Evolutionary conservation across 53 echinoderm and acorn worm genomes (phyloP).

Genomic region (Paracentrotus lividus): DNA sequence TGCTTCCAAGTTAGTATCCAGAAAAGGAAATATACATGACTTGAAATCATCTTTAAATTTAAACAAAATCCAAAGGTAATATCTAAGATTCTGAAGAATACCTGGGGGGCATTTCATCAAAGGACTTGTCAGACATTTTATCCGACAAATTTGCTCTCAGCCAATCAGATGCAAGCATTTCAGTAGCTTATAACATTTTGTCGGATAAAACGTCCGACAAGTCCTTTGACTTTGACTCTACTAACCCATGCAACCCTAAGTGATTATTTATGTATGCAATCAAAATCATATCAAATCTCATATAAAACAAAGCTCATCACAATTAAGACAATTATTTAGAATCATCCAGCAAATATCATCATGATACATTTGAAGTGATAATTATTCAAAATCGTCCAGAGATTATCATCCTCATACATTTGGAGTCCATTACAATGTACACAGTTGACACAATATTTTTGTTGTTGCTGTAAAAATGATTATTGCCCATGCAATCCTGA

Average conservation of each 20-base stretch:
- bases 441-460: not conserved
- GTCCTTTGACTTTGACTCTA: not conserved
- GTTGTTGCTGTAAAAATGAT: not conserved
- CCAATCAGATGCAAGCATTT: too few relatives aligned
- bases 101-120: too few relatives aligned
- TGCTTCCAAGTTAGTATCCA: not conserved
- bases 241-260: not conserved
- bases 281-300: not conserved
- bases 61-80: not conserved
- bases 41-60: not conserved
- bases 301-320: not conserved
- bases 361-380: too few relatives aligned
- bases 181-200: too few relatives aligned
- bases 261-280: not conserved
- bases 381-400: too few relatives aligned
- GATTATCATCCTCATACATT: too few relatives aligned
- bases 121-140: too few relatives aligned
- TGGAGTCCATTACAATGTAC: not conserved
- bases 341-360: too few relatives aligned
- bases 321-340: too few relatives aligned
- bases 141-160: too few relatives aligned
- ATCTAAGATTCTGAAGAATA: not conserved
- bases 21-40: not conserved
- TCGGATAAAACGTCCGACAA: too few relatives aligned
- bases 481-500: not conserved